Evolutionary conservation across 1,140 invertebrate species (phyloP).

Genomic region (Maniola jurtina): DNA sequence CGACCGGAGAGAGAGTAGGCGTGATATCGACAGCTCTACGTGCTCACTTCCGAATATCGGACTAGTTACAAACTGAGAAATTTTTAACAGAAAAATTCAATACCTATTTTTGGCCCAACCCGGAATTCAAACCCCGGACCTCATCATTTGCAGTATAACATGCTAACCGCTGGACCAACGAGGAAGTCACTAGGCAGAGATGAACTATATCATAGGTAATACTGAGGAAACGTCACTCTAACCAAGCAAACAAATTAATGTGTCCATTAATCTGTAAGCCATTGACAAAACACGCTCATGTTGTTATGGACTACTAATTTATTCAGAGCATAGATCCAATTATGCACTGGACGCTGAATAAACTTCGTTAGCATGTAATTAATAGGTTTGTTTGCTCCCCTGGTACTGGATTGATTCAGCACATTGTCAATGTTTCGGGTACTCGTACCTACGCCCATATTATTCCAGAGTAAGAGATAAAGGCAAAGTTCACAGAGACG

Average conservation of each 20-base stretch:
- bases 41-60: no score
- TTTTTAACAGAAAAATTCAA: no score
- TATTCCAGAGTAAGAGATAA: neutral
- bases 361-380: conserved; percentile 60
- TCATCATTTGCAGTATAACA: no score
- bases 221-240: neutral
- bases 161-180: no score
- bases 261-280: conserved; percentile 15
- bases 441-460: neutral
- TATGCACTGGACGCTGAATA: conserved; percentile 51
- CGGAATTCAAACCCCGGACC: no score
- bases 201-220: no score
- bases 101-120: no score
- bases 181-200: no score
- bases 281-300: conserved; percentile 31
- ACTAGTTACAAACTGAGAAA: no score
- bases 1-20: no score
- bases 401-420: conserved; percentile 15
- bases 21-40: no score
- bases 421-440: conserved; percentile 7
- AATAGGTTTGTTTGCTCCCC: conserved; percentile 43
- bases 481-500: no score
- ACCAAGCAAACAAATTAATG: neutral
- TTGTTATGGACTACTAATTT: conserved; percentile 43
- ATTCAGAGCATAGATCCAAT: conserved; percentile 58